These are phyloP conservation scores for Drosophila sp. DNA, from an alignment of 1,140 invertebrate genomes.

Conservation along the genomic window DNA sequence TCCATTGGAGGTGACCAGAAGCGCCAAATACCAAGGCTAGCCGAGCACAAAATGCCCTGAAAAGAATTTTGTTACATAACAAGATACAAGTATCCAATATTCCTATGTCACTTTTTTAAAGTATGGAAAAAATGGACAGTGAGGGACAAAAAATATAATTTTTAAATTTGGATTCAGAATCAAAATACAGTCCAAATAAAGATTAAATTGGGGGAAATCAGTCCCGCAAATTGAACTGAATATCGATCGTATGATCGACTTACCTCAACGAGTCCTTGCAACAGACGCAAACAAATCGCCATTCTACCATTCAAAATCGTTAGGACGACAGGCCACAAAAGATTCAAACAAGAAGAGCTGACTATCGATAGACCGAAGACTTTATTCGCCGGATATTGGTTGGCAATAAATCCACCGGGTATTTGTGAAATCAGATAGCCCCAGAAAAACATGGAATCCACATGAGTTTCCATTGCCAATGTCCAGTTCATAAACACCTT, in stretches of 20 bases:
- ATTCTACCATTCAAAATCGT: slow-evolving; percentile 86
- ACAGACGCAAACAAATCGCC: no score
- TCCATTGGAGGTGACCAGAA: slow-evolving; percentile 99
- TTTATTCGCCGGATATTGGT: slow-evolving; percentile 97
- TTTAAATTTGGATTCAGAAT: no score
- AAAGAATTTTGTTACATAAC: slow-evolving; percentile 7
- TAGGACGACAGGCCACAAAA: slow-evolving; percentile 96
- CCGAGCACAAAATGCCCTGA: slow-evolving; percentile 99
- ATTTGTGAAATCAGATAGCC: slow-evolving; percentile 99
- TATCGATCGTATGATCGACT: slow-evolving; percentile 61
- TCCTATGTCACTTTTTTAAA: no score
- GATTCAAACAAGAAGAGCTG: slow-evolving; percentile 95
- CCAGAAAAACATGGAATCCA: slow-evolving; percentile 99
- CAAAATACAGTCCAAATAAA: no score
- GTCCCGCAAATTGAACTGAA: no score
- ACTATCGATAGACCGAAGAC: slow-evolving; percentile 99
- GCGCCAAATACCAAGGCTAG: slow-evolving; percentile 99
- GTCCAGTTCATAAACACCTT: no score
- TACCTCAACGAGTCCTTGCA: slow-evolving; percentile 93
- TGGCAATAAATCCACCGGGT: slow-evolving; percentile 98
- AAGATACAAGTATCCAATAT: not conserved
- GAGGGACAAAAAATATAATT: no score
- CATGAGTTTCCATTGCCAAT: slow-evolving; percentile 87
- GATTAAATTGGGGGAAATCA: no score
- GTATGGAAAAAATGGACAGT: no score